Evolutionary conservation across 2,797 vertebrate genomes (phyloP).

Genomic region (Liparis tanakae): DNA sequence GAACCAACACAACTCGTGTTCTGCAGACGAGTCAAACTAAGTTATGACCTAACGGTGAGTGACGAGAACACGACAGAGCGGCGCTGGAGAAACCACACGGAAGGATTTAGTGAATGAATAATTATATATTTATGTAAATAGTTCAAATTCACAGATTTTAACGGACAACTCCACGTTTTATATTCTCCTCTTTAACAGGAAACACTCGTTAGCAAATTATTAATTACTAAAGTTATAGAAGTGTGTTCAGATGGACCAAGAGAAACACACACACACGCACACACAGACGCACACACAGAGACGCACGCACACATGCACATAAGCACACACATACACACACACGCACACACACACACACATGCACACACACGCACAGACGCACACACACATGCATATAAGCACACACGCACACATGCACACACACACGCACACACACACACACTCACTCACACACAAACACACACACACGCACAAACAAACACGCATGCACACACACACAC

Average conservation of each 20-base stretch:
- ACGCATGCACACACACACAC: constrained; percentile 9
- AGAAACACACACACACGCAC: constrained; percentile 46
- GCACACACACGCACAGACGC: background rate
- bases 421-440: background rate
- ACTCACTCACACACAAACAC: constrained; percentile 41
- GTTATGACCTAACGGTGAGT: too few species aligned
- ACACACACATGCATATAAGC: background rate
- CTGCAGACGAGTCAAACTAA: too few species aligned
- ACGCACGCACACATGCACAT: constrained; percentile 11
- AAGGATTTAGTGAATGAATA: too few species aligned
- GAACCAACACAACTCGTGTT: too few species aligned
- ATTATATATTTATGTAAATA: too few species aligned
- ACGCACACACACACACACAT: background rate
- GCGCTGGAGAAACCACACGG: background rate
- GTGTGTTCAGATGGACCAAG: constrained; percentile 32
- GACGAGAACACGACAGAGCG: too few species aligned
- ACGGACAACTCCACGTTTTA: too few species aligned
- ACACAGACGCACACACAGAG: background rate
- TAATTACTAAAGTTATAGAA: constrained; percentile 21
- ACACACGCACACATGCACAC: too few species aligned
- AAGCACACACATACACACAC: background rate
- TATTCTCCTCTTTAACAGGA: too few species aligned
- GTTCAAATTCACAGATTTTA: too few species aligned
- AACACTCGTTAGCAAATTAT: background rate
- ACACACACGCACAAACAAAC: background rate